Conservation (phyloP, 2,888 invertebrate genomes). For the Pardosa pseudoannulata region DNA sequence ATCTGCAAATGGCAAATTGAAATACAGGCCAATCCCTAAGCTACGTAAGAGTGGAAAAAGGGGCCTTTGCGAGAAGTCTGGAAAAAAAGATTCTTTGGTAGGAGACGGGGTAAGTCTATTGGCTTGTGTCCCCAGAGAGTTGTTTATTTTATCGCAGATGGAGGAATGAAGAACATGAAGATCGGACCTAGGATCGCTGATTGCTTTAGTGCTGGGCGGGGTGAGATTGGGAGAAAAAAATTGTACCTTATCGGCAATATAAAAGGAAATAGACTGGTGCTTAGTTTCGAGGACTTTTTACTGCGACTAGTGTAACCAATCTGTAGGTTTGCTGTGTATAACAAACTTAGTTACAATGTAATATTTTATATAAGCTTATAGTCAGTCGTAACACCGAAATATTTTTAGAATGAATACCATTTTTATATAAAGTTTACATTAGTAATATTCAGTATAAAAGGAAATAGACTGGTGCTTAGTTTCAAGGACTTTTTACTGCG, state of each 20-base stretch:
- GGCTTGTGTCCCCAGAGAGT: conserved; percentile 50
- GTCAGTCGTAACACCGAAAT: too few relatives aligned
- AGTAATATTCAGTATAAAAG: too few relatives aligned
- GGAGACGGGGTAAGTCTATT: conserved; percentile 50
- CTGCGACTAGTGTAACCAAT: too few relatives aligned
- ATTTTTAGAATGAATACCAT: too few relatives aligned
- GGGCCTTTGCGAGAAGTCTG: background rate
- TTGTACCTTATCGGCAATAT: background rate
- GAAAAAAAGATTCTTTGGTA: conserved; percentile 53
- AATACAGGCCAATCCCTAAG: conserved; percentile 32
- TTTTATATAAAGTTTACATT: too few relatives aligned
- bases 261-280: too few relatives aligned
- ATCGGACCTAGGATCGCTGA: conserved; percentile 27
- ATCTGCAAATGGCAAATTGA: background rate
- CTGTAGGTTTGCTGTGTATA: too few relatives aligned
- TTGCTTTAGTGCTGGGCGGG: conserved; percentile 47
- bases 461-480: too few relatives aligned
- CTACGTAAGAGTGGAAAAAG: background rate
- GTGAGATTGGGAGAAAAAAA: background rate
- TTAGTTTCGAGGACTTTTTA: too few relatives aligned
- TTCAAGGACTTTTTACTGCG: too few relatives aligned
- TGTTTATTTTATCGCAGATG: conserved; percentile 64
- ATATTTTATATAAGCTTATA: too few relatives aligned
- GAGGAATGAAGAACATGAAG: background rate
- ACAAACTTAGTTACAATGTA: too few relatives aligned